Percentiles rank a stretch among this genome's conserved stretches.
Conservation (phyloP, 2,888 invertebrate species). For the Gerris lacustris region DNA sequence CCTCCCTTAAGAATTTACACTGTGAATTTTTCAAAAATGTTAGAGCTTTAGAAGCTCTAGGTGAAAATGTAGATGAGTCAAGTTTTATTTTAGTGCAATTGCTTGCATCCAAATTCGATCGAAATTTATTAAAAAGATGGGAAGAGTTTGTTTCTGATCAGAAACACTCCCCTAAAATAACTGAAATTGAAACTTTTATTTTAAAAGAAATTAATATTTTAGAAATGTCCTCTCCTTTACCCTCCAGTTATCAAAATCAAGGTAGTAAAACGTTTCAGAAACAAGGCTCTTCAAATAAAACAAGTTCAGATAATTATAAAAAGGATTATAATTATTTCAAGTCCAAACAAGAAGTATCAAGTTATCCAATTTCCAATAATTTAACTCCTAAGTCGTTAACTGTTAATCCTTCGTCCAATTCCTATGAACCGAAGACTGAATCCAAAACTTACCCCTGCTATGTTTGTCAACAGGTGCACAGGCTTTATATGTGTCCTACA, state of each 20-base stretch:
- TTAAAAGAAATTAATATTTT: not conserved
- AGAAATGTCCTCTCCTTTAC: not conserved
- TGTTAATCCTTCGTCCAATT: not conserved
- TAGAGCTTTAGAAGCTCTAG: conserved; percentile 5
- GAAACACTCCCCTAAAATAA: not conserved
- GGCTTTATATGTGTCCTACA: not conserved
- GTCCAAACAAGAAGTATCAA: too few relatives aligned
- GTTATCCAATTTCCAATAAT: not conserved
- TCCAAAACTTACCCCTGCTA: not conserved
- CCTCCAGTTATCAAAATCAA: not conserved
- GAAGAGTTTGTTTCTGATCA: not conserved
- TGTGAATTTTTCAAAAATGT: not conserved
- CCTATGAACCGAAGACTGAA: too few relatives aligned
- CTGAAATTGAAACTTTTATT: not conserved
- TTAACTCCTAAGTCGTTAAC: not conserved
- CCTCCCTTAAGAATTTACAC: not conserved
- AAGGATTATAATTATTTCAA: not conserved
- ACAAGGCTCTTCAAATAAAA: not conserved
- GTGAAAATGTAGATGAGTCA: conserved; percentile 4
- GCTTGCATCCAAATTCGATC: conserved; percentile 11
- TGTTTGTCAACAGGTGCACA: not conserved
- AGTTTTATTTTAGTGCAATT: conserved; percentile 3
- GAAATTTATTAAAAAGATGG: conserved; percentile 4
- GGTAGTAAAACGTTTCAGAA: not conserved
- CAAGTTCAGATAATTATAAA: not conserved